Evolutionary conservation across 2,113 vertebrate genomes (phyloP).

Genomic region (Hucho hucho): DNA sequence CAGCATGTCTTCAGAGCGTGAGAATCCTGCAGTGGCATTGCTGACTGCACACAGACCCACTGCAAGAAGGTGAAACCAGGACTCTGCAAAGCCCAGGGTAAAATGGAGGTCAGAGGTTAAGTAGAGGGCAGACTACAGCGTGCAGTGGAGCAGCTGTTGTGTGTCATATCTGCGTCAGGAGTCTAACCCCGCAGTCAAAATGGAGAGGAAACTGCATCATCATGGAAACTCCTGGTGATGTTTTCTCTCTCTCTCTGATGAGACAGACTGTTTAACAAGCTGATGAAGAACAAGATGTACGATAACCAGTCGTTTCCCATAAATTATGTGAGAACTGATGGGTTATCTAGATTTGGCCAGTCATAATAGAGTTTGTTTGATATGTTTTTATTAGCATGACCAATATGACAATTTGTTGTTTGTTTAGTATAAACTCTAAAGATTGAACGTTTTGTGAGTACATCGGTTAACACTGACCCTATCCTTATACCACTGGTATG

Average conservation of each 20-base stretch:
- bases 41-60: neutral
- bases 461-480: no score
- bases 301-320: no score
- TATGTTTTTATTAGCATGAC: no score
- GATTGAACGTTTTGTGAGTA: no score
- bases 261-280: neutral
- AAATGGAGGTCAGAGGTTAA: neutral
- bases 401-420: no score
- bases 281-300: no score
- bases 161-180: neutral
- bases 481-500: no score
- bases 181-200: neutral
- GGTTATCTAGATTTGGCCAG: no score
- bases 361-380: no score
- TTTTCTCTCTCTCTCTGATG: neutral
- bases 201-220: neutral
- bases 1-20: neutral
- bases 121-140: neutral
- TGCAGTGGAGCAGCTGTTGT: constrained; percentile 1
- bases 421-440: no score
- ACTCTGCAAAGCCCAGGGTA: neutral
- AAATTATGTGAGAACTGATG: no score
- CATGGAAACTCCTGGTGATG: neutral
- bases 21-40: neutral
- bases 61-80: neutral